Base-by-base conservation (phyloP, 2,888 invertebrate species). In the Nemoura dubitans region DNA sequence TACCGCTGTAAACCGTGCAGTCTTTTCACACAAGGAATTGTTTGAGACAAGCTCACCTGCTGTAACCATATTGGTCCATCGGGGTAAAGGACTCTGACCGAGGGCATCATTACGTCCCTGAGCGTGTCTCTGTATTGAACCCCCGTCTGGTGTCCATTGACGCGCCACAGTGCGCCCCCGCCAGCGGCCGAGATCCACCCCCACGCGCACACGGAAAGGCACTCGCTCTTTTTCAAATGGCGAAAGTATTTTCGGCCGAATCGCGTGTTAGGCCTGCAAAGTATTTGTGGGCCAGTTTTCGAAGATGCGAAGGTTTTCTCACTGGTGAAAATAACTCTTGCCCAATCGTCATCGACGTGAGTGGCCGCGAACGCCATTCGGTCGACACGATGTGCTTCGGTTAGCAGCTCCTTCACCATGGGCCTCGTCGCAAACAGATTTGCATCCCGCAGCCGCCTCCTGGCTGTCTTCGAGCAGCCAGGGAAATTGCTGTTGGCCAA, bases 81-180 rank as follows among this genome's bases (percentile, higher is more conserved):
- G 0, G 87, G 87, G 77, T 87, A 88, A 10, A 86, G 14, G 14
- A 27, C 42, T 0, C 88, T 43, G 6, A 87, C 88, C 30, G 81
- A 83, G 0, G 88, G 88, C 0, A 88, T 84, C 87, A 89, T 86
- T 0, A 83, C 21, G 5, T 87, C 80, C n/a, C 88, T 83, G 6
- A 76, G 76, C 2, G 21, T 76, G 76, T 76, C 76, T 21, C 21
- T 21, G 21, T 76, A 76, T 76, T 76, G 21, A 5, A 76, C 76
- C n/a, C 76, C 76, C 7, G 76, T 76, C 7, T 10, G 76, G 5
- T 25, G 21, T 3, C 76, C n/a, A 16, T 76, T 21, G 3, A 76
- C 76, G n/a, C 76, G 76, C 76, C 76, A 76, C 76, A 76, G 76
- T 5, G 21, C 76, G 5, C 76, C 76, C 3, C 76, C 76, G 3